A percentile compares a stretch with the other conserved stretches of the same genome.
Conservation (phyloP, 1,140 invertebrate species). For the Meteorus sp. region DNA sequence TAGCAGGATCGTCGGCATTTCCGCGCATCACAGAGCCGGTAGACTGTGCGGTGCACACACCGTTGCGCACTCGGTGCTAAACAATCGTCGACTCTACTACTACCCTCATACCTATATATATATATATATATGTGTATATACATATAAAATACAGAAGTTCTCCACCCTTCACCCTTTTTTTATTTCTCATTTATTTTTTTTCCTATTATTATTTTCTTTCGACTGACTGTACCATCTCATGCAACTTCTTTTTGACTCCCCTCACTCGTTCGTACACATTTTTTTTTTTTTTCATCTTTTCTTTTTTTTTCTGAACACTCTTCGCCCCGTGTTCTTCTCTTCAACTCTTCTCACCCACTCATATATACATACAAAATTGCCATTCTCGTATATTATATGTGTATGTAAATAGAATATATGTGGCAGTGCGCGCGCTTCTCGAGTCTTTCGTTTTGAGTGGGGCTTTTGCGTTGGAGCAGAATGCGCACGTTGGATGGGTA, state of each 20-base stretch:
- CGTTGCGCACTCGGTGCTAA: constrained; percentile 44
- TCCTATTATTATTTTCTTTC: neutral
- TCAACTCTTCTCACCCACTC: neutral
- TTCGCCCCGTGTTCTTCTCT: neutral
- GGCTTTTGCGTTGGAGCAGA: neutral
- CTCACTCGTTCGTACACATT: neutral
- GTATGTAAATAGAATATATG: neutral
- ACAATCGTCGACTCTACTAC: constrained; percentile 43
- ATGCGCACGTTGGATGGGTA: neutral
- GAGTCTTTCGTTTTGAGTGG: neutral
- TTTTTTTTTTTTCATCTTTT: too few species aligned
- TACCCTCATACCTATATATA: constrained; percentile 23
- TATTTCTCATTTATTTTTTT: constrained; percentile 11
- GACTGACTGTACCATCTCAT: neutral
- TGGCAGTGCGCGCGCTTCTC: neutral
- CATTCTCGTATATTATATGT: neutral
- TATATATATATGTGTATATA: neutral
- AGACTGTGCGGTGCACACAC: constrained; percentile 44
- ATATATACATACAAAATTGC: neutral
- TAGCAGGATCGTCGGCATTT: constrained; percentile 15
- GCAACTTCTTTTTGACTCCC: neutral
- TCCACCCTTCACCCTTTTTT: constrained; percentile 19
- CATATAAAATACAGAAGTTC: neutral
- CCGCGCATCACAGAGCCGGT: constrained; percentile 7
- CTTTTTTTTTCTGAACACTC: too few species aligned